Percentiles rank a stretch among this genome's conserved stretches.
phyloP scores from a whole-genome alignment of 2,113 vertebrate species.

The Actinemys pallida region DNA sequence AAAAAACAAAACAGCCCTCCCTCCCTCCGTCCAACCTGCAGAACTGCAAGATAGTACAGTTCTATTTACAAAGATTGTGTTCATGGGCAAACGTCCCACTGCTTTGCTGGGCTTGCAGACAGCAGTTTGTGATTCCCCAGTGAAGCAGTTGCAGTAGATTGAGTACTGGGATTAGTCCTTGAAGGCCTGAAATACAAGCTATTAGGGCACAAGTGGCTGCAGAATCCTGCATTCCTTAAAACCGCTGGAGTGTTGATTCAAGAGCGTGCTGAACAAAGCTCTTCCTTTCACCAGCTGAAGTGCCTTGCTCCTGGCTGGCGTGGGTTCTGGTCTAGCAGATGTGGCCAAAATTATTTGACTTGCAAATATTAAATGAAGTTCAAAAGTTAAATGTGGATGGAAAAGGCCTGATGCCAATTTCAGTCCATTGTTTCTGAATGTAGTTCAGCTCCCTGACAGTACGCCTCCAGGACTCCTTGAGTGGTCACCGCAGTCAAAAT shows the following conservation, averaged over 20 bases:
- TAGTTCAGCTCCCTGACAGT: background rate
- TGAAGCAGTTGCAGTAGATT: background rate
- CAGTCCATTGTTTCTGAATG: background rate
- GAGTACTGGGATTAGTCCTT: background rate
- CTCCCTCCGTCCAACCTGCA: background rate
- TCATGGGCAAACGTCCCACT: background rate
- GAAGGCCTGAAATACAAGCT: background rate
- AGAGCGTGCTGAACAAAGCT: too few relatives aligned
- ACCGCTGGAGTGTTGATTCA: background rate
- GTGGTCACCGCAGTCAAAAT: background rate
- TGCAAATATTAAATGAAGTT: background rate
- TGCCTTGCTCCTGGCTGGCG: background rate
- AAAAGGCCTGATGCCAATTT: background rate
- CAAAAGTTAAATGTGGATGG: background rate
- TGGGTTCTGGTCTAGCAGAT: background rate
- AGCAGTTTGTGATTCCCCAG: background rate
- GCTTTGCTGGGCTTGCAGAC: background rate
- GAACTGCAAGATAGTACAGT: background rate
- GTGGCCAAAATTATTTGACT: background rate
- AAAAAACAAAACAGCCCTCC: background rate
- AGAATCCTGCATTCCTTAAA: background rate
- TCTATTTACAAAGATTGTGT: background rate
- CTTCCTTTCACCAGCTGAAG: background rate
- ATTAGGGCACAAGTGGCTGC: background rate
- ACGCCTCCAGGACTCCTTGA: background rate